phyloP scores from a whole-genome alignment of 92 coral and sea anemone species.

The Epizoanthus scotinus region DNA sequence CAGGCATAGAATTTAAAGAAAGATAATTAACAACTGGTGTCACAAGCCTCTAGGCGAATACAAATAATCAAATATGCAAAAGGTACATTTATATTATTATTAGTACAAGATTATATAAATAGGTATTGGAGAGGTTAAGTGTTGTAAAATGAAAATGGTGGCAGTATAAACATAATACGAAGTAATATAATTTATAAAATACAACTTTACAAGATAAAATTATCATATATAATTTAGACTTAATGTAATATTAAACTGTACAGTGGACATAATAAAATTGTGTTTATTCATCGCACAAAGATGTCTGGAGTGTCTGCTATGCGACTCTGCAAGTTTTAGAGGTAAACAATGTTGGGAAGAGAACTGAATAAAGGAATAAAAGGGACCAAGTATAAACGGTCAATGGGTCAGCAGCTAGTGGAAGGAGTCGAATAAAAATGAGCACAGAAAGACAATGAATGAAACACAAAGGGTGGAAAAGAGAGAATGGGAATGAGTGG shows the following conservation, averaged over 20 bases:
- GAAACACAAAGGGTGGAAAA: too few species aligned
- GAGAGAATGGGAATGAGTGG: too few species aligned
- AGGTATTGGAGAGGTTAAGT: not conserved
- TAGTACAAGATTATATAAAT: not conserved
- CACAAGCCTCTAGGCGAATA: not conserved
- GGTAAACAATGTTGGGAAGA: not conserved
- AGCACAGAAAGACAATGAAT: too few species aligned
- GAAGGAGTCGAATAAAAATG: too few species aligned
- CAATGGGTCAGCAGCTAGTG: too few species aligned
- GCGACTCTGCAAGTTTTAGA: not conserved
- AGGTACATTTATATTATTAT: not conserved
- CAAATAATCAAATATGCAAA: not conserved
- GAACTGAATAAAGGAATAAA: too few species aligned
- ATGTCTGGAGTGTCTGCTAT: too few species aligned
- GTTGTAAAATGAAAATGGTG: not conserved
- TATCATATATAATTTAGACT: not conserved
- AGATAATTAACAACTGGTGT: not conserved
- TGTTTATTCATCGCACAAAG: not conserved
- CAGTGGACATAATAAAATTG: not conserved
- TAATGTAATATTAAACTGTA: slow-evolving; percentile 3
- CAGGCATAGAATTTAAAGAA: not conserved
- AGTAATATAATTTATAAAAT: slow-evolving; percentile 16
- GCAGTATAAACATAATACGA: not conserved
- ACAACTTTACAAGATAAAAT: not conserved
- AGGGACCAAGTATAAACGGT: too few species aligned